A percentile compares a stretch with the other conserved stretches of the same genome.
Evolutionary conservation across 2,113 vertebrate species (phyloP).

Genomic region (Ginglymostoma cirratum): DNA sequence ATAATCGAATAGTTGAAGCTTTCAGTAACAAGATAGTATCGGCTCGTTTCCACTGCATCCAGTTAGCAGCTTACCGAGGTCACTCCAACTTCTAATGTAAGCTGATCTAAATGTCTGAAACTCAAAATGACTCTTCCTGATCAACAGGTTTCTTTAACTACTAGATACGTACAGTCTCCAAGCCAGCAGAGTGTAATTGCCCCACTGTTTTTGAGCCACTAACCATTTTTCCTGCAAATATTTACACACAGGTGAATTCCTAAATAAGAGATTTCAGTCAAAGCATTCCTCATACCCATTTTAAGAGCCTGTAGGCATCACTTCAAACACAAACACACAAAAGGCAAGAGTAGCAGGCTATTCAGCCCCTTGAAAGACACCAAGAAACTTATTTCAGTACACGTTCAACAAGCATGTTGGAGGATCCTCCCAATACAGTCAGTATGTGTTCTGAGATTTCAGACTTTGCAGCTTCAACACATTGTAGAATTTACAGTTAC

Average conservation of each 20-base stretch:
- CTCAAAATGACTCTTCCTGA: neutral
- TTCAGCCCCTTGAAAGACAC: neutral
- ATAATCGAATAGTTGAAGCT: neutral
- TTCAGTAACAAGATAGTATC: neutral
- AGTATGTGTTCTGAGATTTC: neutral
- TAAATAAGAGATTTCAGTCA: neutral
- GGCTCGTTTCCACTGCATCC: neutral
- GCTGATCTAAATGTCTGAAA: neutral
- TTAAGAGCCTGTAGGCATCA: neutral
- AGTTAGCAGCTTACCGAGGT: neutral
- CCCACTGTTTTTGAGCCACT: neutral
- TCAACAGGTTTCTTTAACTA: neutral
- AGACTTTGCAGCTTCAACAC: neutral
- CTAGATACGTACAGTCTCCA: neutral
- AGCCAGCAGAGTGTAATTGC: neutral
- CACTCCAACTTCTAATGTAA: neutral
- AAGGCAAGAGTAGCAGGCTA: neutral
- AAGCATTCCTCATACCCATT: neutral
- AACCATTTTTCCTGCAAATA: neutral
- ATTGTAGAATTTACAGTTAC: neutral
- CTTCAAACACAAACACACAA: neutral
- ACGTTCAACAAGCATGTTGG: neutral
- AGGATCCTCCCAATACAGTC: neutral
- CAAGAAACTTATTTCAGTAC: neutral
- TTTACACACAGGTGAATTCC: too few relatives aligned